These are phyloP conservation scores for Cheilosia soror DNA, from an alignment of 2,888 invertebrate genomes.

Conservation along the genomic window DNA sequence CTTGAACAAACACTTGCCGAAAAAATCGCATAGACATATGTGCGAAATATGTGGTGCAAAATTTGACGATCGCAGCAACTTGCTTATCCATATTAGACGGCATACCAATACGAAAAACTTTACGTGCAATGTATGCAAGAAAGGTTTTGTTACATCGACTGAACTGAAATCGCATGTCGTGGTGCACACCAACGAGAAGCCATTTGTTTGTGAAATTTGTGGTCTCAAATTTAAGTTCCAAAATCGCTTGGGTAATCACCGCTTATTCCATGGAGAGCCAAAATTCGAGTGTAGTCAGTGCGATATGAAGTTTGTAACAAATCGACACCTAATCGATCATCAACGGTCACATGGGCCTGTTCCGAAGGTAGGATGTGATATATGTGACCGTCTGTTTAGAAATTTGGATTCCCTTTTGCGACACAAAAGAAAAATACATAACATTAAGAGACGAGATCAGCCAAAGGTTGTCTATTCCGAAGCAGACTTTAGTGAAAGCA, in stretches of 20 bases:
- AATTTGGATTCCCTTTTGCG: conserved; percentile 18
- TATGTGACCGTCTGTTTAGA: conserved; percentile 6
- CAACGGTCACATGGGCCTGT: conserved; percentile 5
- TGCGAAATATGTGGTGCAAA: conserved; percentile 22
- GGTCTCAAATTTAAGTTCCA: conserved; percentile 22
- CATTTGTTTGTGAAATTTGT: conserved; percentile 35
- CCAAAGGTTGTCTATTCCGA: too few relatives aligned
- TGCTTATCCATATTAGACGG: too few relatives aligned
- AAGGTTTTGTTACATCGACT: conserved; percentile 34
- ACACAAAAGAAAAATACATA: conserved; percentile 26
- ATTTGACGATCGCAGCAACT: too few relatives aligned
- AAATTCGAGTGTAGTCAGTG: conserved; percentile 24
- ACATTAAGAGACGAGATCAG: conserved; percentile 1
- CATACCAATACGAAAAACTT: conserved; percentile 22
- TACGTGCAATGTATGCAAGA: conserved; percentile 5
- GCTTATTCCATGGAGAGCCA: conserved; percentile 32
- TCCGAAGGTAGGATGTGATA: conserved; percentile 12
- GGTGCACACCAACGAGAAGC: conserved; percentile 10
- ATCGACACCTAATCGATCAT: conserved; percentile 9
- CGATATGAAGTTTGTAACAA: conserved; percentile 20
- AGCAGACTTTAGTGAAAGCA: too few relatives aligned
- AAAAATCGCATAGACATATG: neutral
- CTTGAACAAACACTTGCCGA: conserved; percentile 19
- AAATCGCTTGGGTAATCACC: conserved; percentile 26
- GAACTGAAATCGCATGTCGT: conserved; percentile 27